These are phyloP conservation scores for Leucosticte australis DNA, from an alignment of 2,113 vertebrate genomes.

Conservation along the genomic window DNA sequence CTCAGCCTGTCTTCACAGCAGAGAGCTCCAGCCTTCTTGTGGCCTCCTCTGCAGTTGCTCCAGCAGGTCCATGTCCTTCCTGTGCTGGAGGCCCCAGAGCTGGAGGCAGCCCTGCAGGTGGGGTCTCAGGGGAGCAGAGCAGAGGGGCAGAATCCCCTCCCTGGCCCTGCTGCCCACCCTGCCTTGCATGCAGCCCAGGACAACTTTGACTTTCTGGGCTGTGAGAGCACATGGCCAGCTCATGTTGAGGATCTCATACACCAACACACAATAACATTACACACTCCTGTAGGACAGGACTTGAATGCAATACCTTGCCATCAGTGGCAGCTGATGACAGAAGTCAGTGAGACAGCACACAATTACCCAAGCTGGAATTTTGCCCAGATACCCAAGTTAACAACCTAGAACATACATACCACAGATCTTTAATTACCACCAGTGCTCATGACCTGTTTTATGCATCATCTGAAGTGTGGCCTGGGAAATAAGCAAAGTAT, in stretches of 20 bases:
- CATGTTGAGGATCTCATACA: neutral
- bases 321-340: neutral
- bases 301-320: neutral
- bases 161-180: neutral
- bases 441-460: neutral
- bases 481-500: neutral
- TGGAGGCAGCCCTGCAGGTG: neutral
- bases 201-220: neutral
- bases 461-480: neutral
- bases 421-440: constrained; percentile 5
- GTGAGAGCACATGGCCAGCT: neutral
- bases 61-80: neutral
- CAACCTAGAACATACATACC: constrained; percentile 9
- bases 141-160: neutral
- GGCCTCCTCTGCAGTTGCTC: neutral
- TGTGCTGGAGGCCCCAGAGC: neutral
- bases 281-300: neutral
- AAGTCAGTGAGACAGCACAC: neutral
- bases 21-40: neutral
- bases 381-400: constrained; percentile 18
- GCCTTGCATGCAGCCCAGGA: neutral
- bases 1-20: neutral
- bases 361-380: constrained; percentile 27
- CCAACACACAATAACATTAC: neutral
- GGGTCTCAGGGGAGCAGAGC: neutral